These are phyloP conservation scores for Heliconius congener DNA, from an alignment of 1,140 invertebrate genomes.

Conservation along the genomic window DNA sequence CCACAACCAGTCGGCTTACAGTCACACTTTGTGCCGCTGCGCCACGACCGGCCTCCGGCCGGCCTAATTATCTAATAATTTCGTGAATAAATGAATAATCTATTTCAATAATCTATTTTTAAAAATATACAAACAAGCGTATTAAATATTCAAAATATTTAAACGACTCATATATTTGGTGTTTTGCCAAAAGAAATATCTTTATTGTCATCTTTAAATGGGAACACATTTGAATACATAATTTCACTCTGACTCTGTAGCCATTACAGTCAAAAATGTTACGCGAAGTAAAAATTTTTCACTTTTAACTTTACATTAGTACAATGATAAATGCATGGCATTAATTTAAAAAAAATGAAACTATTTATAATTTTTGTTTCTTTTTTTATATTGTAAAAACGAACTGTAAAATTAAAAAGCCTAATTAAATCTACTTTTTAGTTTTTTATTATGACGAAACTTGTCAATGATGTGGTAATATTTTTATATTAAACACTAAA, in stretches of 20 bases:
- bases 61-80: no score
- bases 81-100: no score
- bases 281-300: background rate
- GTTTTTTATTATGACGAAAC: no score
- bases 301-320: background rate
- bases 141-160: background rate
- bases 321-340: background rate
- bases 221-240: conserved; percentile 6
- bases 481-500: no score
- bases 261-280: background rate
- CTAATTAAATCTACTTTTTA: no score
- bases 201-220: background rate
- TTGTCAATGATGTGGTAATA: no score
- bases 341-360: background rate
- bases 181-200: conserved; percentile 3
- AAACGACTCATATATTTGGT: background rate
- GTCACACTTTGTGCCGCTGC: no score
- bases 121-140: background rate
- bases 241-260: background rate
- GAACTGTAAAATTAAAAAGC: no score
- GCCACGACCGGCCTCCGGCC: no score
- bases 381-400: no score
- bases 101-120: background rate
- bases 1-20: no score
- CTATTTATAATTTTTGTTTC: background rate